phyloP scores from a whole-genome alignment of 2,888 invertebrate genomes.

The Lasioglossum pauxillum region DNA sequence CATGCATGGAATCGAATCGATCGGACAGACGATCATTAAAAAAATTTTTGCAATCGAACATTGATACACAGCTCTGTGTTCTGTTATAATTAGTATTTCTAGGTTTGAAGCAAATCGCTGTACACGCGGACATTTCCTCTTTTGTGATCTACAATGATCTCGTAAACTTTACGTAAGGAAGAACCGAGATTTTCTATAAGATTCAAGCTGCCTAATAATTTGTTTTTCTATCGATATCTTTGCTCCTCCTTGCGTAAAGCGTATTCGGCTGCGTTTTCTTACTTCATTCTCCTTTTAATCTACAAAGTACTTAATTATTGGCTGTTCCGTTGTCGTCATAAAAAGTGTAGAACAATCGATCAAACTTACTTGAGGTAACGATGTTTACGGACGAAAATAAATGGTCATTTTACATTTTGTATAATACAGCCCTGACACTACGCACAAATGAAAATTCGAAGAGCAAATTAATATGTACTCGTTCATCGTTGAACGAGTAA shows the following conservation, averaged over 20 bases:
- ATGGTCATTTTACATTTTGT: constrained; percentile 23
- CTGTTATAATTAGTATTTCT: constrained; percentile 38
- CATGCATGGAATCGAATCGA: constrained; percentile 65
- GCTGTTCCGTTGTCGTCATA: constrained; percentile 26
- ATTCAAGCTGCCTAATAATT: constrained; percentile 35
- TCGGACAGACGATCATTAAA: constrained; percentile 60
- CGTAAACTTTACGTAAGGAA: constrained; percentile 48
- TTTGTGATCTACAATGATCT: constrained; percentile 2
- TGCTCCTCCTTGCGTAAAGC: constrained; percentile 52
- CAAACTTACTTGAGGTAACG: constrained; percentile 45
- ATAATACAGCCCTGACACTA: constrained; percentile 24
- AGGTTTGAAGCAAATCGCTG: constrained; percentile 43
- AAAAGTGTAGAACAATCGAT: constrained; percentile 54
- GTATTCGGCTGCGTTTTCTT: constrained; percentile 9
- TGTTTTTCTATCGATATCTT: constrained; percentile 17
- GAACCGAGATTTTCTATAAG: constrained; percentile 27
- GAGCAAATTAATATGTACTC: constrained; percentile 26
- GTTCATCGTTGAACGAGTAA: constrained; percentile 38
- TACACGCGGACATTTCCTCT: constrained; percentile 27
- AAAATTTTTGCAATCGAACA: constrained; percentile 61
- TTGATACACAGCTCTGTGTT: constrained; percentile 41
- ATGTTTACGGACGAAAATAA: constrained; percentile 39
- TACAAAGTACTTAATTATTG: constrained; percentile 54
- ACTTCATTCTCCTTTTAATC: constrained; percentile 23
- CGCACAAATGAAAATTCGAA: constrained; percentile 26